Evolutionary conservation across 2,113 vertebrate genomes (phyloP).

Genomic region (Plestiodon gilberti): DNA sequence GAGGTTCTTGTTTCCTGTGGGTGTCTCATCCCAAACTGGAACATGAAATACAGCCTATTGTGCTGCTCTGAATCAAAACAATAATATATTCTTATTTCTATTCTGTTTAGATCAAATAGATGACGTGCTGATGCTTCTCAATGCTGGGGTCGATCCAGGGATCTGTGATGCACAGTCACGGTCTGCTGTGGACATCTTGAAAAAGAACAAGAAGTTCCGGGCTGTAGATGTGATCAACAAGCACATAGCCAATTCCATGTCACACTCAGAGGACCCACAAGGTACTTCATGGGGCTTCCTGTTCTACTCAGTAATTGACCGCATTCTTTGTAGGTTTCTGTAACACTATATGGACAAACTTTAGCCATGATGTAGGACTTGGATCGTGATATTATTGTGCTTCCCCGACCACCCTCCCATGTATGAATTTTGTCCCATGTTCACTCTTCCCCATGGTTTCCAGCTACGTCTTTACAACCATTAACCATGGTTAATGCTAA

Average conservation of each 20-base stretch:
- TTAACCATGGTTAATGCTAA: not conserved
- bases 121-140: slow-evolving; percentile 79
- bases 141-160: slow-evolving; percentile 75
- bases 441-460: not conserved
- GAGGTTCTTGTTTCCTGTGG: not conserved
- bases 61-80: not conserved
- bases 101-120: slow-evolving; percentile 75
- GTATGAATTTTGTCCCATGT: not conserved
- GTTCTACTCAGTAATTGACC: not conserved
- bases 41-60: not conserved
- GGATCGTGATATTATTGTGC: not conserved
- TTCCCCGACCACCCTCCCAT: too few relatives aligned
- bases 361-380: not conserved
- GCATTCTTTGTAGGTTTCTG: not conserved
- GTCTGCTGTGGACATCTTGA: slow-evolving; percentile 73
- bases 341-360: not conserved
- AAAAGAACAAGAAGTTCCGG: slow-evolving; percentile 79
- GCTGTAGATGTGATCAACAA: slow-evolving; percentile 74
- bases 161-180: slow-evolving; percentile 67
- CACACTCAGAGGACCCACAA: slow-evolving; percentile 45
- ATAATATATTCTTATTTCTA: not conserved
- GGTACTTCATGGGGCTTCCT: slow-evolving; percentile 61
- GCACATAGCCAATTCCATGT: slow-evolving; percentile 57
- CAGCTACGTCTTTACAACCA: not conserved
- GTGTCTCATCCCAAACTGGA: not conserved